Percentiles rank a stretch among this genome's conserved stretches.
Evolutionary conservation across 2,113 vertebrate species (phyloP).

Genomic region (Phrynocephalus versicolor): DNA sequence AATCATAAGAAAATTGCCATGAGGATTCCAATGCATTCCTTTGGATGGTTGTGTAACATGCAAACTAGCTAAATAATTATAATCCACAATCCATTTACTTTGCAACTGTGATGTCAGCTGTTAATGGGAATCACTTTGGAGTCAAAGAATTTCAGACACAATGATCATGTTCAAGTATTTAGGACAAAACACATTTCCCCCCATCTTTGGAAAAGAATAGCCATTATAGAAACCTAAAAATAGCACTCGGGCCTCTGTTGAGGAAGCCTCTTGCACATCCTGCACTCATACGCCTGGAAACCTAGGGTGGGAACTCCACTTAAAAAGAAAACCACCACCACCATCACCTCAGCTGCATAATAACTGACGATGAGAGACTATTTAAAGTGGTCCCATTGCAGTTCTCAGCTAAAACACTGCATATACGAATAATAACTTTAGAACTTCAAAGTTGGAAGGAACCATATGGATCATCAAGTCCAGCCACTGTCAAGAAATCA

Average conservation of each 20-base stretch:
- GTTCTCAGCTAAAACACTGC: too few species aligned
- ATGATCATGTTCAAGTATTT: slow-evolving; percentile 5
- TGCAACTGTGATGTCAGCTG: slow-evolving; percentile 3
- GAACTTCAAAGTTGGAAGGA: too few species aligned
- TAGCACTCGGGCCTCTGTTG: too few species aligned
- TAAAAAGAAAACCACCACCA: not conserved
- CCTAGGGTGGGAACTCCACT: not conserved
- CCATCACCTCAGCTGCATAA: not conserved
- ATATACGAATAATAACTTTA: too few species aligned
- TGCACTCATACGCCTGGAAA: not conserved
- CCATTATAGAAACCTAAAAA: not conserved
- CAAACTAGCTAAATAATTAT: not conserved
- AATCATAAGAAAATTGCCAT: not conserved
- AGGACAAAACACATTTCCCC: not conserved
- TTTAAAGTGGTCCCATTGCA: not conserved
- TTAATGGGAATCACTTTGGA: slow-evolving; percentile 6
- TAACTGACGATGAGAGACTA: not conserved
- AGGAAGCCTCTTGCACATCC: not conserved
- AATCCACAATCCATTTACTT: slow-evolving; percentile 17
- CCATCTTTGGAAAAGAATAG: slow-evolving; percentile 8
- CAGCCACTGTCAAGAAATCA: too few species aligned
- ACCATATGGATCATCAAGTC: too few species aligned
- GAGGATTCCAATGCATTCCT: not conserved
- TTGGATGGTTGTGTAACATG: not conserved
- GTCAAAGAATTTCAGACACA: not conserved